A percentile compares a stretch with the other conserved stretches of the same genome.
These are phyloP conservation scores for Drosophila melanogaster DNA, from an alignment of 1,140 invertebrate species.

Conservation along the genomic window Release_6_plus_ISO1_MT NT_033777.3:13210501-13211000, in stretches of 20 bases:
- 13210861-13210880: conserved; percentile 9
- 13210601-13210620: conserved; percentile 13
- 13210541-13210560: not conserved
- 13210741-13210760: conserved; percentile 14
- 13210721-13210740: conserved; percentile 1
- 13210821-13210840: conserved; percentile 42
- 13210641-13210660: conserved; percentile 4
- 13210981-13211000: conserved; percentile 92
- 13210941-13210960: conserved; percentile 92
- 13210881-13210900: conserved; percentile 86
- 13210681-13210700: conserved; percentile 22
- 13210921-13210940: conserved; percentile 91
- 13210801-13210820: conserved; percentile 14
- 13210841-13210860: conserved; percentile 20
- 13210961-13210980: conserved; percentile 95
- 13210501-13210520: not conserved
- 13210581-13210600: not conserved
- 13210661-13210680: conserved; percentile 8
- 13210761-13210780: not conserved
- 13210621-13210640: conserved; percentile 2
- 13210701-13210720: conserved; percentile 13
- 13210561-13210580: not conserved
- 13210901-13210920: conserved; percentile 88
- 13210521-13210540: not conserved
- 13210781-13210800: not conserved